Evolutionary conservation across 2,888 invertebrate genomes (phyloP), one percentile per base, ranked within the genome.

Genomic region (Zaprionus obscuricornis): DNA sequence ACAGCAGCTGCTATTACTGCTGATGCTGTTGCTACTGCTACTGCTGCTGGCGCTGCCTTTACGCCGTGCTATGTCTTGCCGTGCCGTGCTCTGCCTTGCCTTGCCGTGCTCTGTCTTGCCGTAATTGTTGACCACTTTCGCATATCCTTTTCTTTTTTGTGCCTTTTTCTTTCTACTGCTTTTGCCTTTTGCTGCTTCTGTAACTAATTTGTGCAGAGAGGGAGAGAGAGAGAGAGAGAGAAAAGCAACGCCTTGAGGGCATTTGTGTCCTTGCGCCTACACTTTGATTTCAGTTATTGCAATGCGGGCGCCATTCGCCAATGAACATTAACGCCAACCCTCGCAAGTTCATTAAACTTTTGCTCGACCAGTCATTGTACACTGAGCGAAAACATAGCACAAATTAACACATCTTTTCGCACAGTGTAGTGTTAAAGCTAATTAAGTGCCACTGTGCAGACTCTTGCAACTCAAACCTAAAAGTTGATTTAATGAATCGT

Each of bases 91-190:
- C n/a, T n/a, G n/a, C 42, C 40, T 24, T 34, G 40, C 36, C 42
- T 16, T 34, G 31, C 14, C 33, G 42, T 3, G 22, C 6, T 8
- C 52, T 24, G 20, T 13, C 39, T 50, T n/a, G 42, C 33, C 68
- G 50, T 74, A 83, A 68, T 74, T 85, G 82, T 84, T 86, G 86
- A 74, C 77, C 81, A 77, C 72, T 82, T 84, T 63, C 67, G 84
- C 59, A 64, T 69, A 67, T 73, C 73, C 75, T 60, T 82, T 64
- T 70, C 56, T 50, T 18, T 18, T 16, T n/a, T 51, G 74, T 57
- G 58, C 68, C 55, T 52, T 43, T 59, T 72, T 42, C 59, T 33
- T 34, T 34, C 60, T 60, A n/a, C n/a, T 58, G 52, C 10, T 18
- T 16, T n/a, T 51, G 74, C 59, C 60, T 72, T 57, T 52, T 43